Percentiles rank a stretch among this genome's conserved stretches.
Conservation (phyloP, 2,888 invertebrate species). For the Drosophila atripex region DNA sequence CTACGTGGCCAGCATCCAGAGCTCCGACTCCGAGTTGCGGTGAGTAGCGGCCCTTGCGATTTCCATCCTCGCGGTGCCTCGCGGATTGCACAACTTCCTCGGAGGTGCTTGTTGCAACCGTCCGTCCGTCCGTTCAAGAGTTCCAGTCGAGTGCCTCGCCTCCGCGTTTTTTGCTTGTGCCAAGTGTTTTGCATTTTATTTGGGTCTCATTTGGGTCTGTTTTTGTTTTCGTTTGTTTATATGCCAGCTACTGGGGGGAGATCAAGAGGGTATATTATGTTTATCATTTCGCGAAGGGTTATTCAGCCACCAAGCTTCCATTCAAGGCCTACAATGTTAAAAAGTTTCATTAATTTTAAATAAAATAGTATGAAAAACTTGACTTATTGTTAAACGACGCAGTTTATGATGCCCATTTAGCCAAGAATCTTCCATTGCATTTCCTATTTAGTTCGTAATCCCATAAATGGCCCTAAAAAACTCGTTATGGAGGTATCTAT, state of each 20-base stretch:
- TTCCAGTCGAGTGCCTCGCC: constrained; percentile 64
- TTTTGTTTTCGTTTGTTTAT: constrained; percentile 42
- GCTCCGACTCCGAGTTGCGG: constrained; percentile 58
- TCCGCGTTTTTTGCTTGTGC: constrained; percentile 55
- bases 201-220: constrained; percentile 14
- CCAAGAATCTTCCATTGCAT: neutral
- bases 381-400: neutral
- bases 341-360: no score
- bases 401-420: neutral
- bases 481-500: neutral
- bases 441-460: neutral
- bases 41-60: constrained; percentile 51
- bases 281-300: no score
- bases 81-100: constrained; percentile 58
- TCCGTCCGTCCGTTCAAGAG: constrained; percentile 40
- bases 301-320: no score
- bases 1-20: constrained; percentile 81
- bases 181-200: constrained; percentile 65
- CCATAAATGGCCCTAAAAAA: neutral
- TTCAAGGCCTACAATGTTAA: no score
- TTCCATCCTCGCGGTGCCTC: constrained; percentile 44
- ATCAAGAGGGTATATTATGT: neutral
- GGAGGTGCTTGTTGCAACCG: constrained; percentile 61
- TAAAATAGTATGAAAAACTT: no score
- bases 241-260: neutral